phyloP scores from a whole-genome alignment of 2,888 invertebrate genomes.

The Blomia tropicalis region DNA sequence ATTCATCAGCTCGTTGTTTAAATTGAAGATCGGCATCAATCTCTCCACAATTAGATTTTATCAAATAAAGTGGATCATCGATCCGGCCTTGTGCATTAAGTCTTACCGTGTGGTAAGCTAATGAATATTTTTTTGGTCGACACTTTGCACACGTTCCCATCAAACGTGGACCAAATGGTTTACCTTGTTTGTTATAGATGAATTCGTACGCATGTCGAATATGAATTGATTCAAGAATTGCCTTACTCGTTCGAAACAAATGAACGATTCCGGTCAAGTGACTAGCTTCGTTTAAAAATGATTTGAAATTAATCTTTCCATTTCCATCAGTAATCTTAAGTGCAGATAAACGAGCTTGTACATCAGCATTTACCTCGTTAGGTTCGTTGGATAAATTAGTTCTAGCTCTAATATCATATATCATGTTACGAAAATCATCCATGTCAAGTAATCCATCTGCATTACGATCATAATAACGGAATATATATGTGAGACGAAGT shows the following conservation, averaged over 20 bases:
- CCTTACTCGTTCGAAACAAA: neutral
- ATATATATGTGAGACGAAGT: conserved; percentile 11
- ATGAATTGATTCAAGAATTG: neutral
- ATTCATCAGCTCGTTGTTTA: neutral
- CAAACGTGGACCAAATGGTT: conserved; percentile 1
- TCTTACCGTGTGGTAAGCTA: conserved; percentile 45
- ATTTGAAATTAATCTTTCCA: neutral
- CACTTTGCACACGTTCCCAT: conserved; percentile 24
- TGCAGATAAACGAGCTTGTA: neutral
- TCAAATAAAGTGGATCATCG: conserved; percentile 31
- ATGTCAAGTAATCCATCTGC: neutral
- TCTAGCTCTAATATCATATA: neutral
- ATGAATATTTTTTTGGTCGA: conserved; percentile 26
- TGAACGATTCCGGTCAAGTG: neutral
- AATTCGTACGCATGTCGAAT: neutral
- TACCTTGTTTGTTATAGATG: conserved; percentile 1
- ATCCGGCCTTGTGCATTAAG: conserved; percentile 44
- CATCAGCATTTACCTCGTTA: neutral
- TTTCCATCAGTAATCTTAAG: neutral
- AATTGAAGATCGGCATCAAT: conserved; percentile 9
- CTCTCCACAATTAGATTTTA: conserved; percentile 3
- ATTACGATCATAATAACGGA: conserved; percentile 16
- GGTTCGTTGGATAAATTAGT: neutral
- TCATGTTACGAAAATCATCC: neutral
- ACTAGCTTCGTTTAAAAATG: neutral